Base-by-base conservation (phyloP, 2,797 vertebrate genomes). In the Argyrosomus regius region DNA sequence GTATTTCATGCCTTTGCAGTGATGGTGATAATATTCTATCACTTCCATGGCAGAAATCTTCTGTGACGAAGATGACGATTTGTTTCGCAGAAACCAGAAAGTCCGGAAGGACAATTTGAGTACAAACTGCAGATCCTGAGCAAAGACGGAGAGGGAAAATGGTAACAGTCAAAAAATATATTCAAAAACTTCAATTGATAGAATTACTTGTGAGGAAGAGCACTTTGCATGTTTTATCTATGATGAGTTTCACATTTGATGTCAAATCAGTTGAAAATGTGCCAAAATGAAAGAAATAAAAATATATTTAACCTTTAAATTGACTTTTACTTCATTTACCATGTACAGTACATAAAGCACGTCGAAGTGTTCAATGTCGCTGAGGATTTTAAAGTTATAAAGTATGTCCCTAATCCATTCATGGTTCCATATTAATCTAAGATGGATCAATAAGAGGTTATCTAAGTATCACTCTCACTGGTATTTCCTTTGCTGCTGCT, bases 61-160 rank as follows among this genome's bases (percentile, higher is more conserved):
- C 3, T 75, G 24, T 16, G 80, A n/a, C 7, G 57, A 12, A 18
- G 54, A 39, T 9, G 35, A 14, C 6, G 63, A 57, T 48, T 72
- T 76, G 3, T 81, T 81, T 26, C 77, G 88, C 41, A 90, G 18
- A 8, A 1, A 0, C 86, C 84, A 87, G 35, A 95, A 72, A 20
- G 66, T 65, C 5, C 58, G 69, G 62, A 95, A 94, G 0, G 92
- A 83, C 9, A 96, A 50, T 5, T 85, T 89, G 84, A 96, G 88
- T 57, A 96, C 48, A 20, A 94, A 94, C 66, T 96, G 93, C n/a
- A 95, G 62, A 80, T 96, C 93, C 91, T 95, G 81, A 64, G 53
- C 3, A 66, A 68, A 70, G 22, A 71, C 1, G 2, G n/a, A 69
- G 6, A 50, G 12, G 35, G 7, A 48, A 39, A n/a, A 50, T 2